These are phyloP conservation scores for Taenioides sp. DNA, from an alignment of 2,797 vertebrate genomes.

Conservation along the genomic window DNA sequence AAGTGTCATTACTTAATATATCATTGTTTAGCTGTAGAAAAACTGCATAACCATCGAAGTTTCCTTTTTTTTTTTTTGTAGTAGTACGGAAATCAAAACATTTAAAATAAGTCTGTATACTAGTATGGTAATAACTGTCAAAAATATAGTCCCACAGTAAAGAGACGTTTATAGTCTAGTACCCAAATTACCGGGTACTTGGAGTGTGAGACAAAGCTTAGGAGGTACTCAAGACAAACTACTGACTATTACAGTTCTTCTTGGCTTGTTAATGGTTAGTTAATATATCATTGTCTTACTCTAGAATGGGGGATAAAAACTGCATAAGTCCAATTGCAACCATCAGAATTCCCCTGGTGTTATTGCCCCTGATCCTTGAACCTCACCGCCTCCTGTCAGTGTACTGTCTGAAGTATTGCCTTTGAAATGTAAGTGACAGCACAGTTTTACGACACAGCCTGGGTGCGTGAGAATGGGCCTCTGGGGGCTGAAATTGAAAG, in stretches of 20 bases:
- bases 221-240: too few species aligned
- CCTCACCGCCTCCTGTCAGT: constrained; percentile 20
- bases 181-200: too few species aligned
- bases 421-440: constrained; percentile 45
- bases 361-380: constrained; percentile 4
- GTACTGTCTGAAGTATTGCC: constrained; percentile 43
- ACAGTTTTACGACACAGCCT: constrained; percentile 44
- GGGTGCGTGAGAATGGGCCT: constrained; percentile 34
- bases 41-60: too few species aligned
- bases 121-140: too few species aligned
- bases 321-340: not conserved
- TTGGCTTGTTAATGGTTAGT: not conserved
- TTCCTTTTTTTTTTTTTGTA: too few species aligned
- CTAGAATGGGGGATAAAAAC: not conserved
- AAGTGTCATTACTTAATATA: too few species aligned
- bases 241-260: not conserved
- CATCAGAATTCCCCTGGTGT: not conserved
- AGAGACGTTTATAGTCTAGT: too few species aligned
- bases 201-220: too few species aligned
- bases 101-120: too few species aligned
- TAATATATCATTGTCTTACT: not conserved
- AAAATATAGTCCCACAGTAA: too few species aligned
- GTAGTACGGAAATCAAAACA: too few species aligned
- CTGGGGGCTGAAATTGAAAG: constrained; percentile 41
- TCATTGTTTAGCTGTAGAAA: too few species aligned